phyloP scores from a whole-genome alignment of 2,113 vertebrate genomes.

The Cavia aperea region DNA sequence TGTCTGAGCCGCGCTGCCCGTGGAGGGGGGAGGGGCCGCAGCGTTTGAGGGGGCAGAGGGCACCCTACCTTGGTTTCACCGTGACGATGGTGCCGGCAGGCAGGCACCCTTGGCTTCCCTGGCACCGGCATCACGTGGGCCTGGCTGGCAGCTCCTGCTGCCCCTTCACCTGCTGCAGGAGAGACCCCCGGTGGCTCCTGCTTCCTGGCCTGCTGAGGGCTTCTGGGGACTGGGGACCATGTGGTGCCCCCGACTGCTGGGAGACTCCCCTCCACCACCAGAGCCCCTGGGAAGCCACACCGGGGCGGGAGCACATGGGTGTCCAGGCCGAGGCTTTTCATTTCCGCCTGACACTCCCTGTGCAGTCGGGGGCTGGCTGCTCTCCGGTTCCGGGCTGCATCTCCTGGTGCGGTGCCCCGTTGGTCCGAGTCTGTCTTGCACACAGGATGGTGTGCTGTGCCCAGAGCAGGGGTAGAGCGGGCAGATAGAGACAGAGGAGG shows the following conservation, averaged over 20 bases:
- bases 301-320: neutral
- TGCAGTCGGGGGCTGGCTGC: neutral
- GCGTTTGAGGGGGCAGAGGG: neutral
- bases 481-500: neutral
- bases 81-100: neutral
- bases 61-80: neutral
- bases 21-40: neutral
- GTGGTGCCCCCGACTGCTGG: neutral
- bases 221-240: neutral
- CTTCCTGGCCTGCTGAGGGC: conserved; percentile 36
- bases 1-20: neutral
- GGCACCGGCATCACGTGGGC: neutral
- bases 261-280: neutral
- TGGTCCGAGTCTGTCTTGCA: neutral
- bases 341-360: neutral
- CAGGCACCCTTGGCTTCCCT: neutral
- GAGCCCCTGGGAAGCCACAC: neutral
- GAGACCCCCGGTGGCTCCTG: neutral
- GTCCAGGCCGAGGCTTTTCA: neutral
- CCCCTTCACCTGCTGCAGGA: neutral
- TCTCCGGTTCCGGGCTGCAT: conserved; percentile 2
- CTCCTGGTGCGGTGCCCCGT: neutral
- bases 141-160: neutral
- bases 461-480: neutral
- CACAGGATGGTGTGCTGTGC: neutral